These are phyloP conservation scores for Luidia sarsii DNA, from an alignment of 53 echinoderm and acorn worm genomes.

Conservation along the genomic window DNA sequence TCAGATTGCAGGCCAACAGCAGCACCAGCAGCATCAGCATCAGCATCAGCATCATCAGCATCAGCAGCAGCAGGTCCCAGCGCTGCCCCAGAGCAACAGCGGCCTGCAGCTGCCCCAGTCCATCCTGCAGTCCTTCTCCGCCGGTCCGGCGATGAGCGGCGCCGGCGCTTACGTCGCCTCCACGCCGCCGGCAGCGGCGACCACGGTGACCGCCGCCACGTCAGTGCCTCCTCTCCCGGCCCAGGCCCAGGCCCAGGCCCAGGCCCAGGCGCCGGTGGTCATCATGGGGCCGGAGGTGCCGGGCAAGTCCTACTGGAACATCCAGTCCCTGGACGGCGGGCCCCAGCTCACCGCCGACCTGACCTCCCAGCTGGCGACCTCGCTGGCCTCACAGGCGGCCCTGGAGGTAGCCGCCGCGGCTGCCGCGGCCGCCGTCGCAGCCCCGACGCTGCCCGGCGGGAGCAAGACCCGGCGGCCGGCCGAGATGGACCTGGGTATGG, in stretches of 20 bases:
- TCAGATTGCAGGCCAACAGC: background rate
- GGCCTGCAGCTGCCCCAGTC: conserved; percentile 41
- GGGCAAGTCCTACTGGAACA: conserved; percentile 37
- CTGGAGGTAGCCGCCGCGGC: conserved; percentile 6
- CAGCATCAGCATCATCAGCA: too few relatives aligned
- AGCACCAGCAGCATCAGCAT: too few relatives aligned
- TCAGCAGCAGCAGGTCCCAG: too few relatives aligned
- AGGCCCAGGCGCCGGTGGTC: conserved; percentile 18
- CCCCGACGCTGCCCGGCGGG: background rate
- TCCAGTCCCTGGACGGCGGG: conserved; percentile 40
- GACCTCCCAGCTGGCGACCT: conserved; percentile 18
- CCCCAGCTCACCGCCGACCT: conserved; percentile 24
- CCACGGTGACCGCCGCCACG: background rate
- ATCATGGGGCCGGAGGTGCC: conserved; percentile 27
- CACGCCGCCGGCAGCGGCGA: conserved; percentile 3
- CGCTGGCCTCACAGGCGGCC: conserved; percentile 17
- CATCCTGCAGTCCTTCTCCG: conserved; percentile 31
- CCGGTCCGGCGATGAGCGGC: background rate
- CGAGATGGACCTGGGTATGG: conserved; percentile 21
- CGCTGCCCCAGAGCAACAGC: background rate
- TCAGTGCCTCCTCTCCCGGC: background rate
- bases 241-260: background rate
- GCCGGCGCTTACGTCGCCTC: background rate
- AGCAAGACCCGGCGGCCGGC: conserved; percentile 15
- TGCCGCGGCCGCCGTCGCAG: background rate